Evolutionary conservation across 2,888 invertebrate genomes (phyloP), one percentile per base, ranked within the genome.

Genomic region (Tetranychus piercei): DNA sequence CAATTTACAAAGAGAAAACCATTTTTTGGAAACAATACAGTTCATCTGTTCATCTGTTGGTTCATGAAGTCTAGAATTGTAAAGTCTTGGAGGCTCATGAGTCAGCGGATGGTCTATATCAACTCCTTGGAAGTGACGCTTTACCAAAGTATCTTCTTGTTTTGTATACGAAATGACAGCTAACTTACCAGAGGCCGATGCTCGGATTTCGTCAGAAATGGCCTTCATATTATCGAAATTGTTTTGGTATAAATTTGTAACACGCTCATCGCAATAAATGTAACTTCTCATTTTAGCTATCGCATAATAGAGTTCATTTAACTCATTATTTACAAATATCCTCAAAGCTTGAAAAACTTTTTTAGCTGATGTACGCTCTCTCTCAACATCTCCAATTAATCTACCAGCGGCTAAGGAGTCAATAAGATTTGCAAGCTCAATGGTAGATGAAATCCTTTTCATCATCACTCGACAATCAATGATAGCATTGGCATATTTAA

Each of bases 301-400:
- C 0, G 88, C 94, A 82, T 90, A 91, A 84, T 94, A 91, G 1
- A 96, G 86, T 85, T 96, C 94, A 82, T 96, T 96, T 1, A 96
- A 83, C 84, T 96, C 96, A 82, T 96, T 91, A 81, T 96, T 96
- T 0, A 96, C 91, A 83, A 96, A 94, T 80, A 96, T 95, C 76
- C 96, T 86, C 77, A 96, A 82, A 0, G 95, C 95, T 85, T 94
- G 89, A 83, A 96, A 96, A 5, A 78, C 74, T 85, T 92, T 94
- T 0, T 94, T 94, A 0, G 94, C 95, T 76, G 87, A 69, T 18
- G 69, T 69, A 20, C 69, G 20, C 11, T 20, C 34, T 69, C 69
- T 8, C 1, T 69, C 22, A 69, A 69, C 69, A 7, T 69, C 69
- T 11, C 8, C 34, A 86, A 80, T 94, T 93, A 3, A 89, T 84